Percentiles rank a stretch among this genome's conserved stretches.
Evolutionary conservation across 2,113 vertebrate genomes (phyloP).

Genomic region (Colaptes auratus): DNA sequence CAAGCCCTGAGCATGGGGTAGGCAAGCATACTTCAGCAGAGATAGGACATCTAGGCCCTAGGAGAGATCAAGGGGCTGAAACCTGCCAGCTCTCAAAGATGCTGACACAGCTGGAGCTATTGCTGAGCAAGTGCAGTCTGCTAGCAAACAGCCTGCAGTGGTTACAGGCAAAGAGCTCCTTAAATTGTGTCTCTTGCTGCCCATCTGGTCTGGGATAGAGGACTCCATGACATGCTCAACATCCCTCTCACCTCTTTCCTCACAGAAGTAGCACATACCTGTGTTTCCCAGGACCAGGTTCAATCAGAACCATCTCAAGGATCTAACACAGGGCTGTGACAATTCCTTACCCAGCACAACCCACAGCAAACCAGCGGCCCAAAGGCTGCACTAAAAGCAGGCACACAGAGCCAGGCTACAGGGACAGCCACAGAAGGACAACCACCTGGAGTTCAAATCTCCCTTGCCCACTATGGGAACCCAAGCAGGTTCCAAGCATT

Average conservation of each 20-base stretch:
- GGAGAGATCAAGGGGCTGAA: neutral
- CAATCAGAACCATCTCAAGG: neutral
- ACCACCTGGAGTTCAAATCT: neutral
- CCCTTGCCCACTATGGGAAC: neutral
- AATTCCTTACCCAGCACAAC: neutral
- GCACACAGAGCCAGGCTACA: neutral
- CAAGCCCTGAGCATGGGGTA: neutral
- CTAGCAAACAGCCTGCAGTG: neutral
- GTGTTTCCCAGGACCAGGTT: neutral
- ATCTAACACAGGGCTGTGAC: neutral
- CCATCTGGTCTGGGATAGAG: neutral
- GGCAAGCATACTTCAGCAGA: neutral
- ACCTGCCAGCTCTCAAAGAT: neutral
- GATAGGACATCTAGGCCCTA: neutral
- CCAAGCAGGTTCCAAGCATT: neutral
- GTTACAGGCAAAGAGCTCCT: neutral
- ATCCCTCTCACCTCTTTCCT: neutral
- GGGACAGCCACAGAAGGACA: neutral
- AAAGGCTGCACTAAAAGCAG: neutral
- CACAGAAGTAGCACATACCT: rapidly evolving
- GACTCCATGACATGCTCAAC: rapidly evolving
- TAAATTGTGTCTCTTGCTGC: neutral
- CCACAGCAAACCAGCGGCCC: neutral
- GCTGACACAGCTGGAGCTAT: neutral
- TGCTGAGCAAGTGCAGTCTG: neutral